Evolutionary conservation across 2,888 invertebrate species (phyloP), one percentile per base, ranked within the genome.

Genomic region (Tinea trinotella): DNA sequence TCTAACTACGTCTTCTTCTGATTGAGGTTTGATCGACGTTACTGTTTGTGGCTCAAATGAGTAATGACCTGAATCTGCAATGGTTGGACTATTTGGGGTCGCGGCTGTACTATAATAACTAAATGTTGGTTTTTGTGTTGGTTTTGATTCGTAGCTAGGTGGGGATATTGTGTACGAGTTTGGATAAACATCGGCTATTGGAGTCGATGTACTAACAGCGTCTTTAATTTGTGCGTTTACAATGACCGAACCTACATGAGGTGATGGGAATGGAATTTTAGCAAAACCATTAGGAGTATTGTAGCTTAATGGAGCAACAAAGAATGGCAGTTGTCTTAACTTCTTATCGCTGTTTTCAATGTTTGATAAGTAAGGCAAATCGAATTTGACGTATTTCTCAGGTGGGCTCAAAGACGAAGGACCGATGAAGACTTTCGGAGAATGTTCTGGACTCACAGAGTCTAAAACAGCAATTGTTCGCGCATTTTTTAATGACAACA

Each of bases 201-300:
- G 62, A 3, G 57, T 53, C 10, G 59, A 35, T n/a, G 67, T 59
- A n/a, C 68, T 54, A 7, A 71, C 60, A 10, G 68, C 59, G 56
- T 78, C 81, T 55, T 66, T 72, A 18, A 81, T 83, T 59, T 76
- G 76, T 4, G 88, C 85, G 62, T 91, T 91, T 1, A 95, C 88
- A 0, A 95, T 93, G 2, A 95, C 93, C 0, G 94, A 94, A 0
- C 95, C 95, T 0, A 95, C 94, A 63, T 95, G 95, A 0, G 95
- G 95, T 10, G 94, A 91, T 0, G 95, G 95, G 68, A 95, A 89
- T 0, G 94, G 91, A 58, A 95, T 95, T 76, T 95, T 95, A 0
- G 93, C 92, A 66, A 93, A 95, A 2, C 95, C 95, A 50, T 89
- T 87, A 0, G 94, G 95, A n/a, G 94, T 91, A 60, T 92, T 91